Conservation (phyloP, 2,888 invertebrate genomes). For the Drosophila algonquin region DNA sequence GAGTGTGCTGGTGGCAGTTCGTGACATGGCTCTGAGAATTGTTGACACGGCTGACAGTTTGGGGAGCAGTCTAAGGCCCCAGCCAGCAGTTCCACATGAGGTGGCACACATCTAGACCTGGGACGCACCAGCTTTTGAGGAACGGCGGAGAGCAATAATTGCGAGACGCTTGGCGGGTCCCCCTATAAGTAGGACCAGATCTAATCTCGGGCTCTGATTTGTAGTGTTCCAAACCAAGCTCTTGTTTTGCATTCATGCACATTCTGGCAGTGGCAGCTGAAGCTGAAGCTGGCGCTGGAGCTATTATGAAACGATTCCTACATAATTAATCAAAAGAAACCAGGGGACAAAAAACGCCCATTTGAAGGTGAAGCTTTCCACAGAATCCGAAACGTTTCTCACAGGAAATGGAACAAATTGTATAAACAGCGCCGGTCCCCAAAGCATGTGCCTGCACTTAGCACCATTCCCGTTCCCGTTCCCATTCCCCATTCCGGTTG, state of each 20-base stretch:
- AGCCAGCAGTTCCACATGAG: constrained; percentile 72
- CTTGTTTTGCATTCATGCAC: constrained; percentile 8
- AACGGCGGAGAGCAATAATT: constrained; percentile 28
- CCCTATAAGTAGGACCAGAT: constrained; percentile 29
- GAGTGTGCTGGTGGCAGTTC: constrained; percentile 68
- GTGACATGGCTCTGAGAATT: constrained; percentile 50
- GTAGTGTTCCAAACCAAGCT: constrained; percentile 12
- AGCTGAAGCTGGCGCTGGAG: neutral
- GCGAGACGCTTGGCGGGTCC: neutral
- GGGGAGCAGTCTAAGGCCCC: constrained; percentile 19
- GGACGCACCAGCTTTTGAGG: constrained; percentile 13
- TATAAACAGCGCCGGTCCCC: constrained; percentile 16
- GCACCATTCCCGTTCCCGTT: neutral
- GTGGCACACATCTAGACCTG: constrained; percentile 30
- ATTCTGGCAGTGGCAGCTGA: constrained; percentile 1
- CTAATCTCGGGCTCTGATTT: constrained; percentile 45
- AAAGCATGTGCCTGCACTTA: constrained; percentile 21
- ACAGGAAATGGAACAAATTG: constrained; percentile 38
- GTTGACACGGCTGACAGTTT: constrained; percentile 25
- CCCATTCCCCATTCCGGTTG: neutral
- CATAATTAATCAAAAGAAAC: constrained; percentile 51
- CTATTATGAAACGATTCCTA: constrained; percentile 19
- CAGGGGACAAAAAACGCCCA: constrained; percentile 21
- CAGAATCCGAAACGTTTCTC: constrained; percentile 12
- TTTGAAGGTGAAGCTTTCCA: constrained; percentile 37